Conservation (phyloP, 2,797 vertebrate genomes). For the Siniperca scherzeri region DNA sequence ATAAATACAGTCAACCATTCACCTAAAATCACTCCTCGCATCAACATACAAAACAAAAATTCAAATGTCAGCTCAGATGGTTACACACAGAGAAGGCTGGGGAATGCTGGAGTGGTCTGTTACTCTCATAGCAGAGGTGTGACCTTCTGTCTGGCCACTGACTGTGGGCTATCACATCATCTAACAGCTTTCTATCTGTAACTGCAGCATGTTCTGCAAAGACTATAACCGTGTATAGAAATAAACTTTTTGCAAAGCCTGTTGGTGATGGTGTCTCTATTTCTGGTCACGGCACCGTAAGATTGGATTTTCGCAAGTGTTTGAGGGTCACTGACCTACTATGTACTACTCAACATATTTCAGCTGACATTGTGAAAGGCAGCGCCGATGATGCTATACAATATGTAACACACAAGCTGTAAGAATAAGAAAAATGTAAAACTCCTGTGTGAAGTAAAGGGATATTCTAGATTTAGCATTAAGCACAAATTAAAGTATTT, state of each 20-base stretch:
- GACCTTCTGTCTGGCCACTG: conserved; percentile 63
- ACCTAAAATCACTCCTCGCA: conserved; percentile 2
- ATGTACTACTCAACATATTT: conserved; percentile 45
- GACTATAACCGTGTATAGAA: conserved; percentile 38
- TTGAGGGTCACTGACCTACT: conserved; percentile 43
- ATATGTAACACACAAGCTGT: conserved; percentile 23
- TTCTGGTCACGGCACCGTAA: conserved; percentile 37
- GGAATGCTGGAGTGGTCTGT: conserved; percentile 31
- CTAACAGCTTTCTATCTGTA: conserved; percentile 54
- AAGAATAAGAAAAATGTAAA: conserved; percentile 26
- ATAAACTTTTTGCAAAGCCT: conserved; percentile 46
- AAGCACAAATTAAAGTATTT: conserved; percentile 49
- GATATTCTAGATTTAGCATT: conserved; percentile 43
- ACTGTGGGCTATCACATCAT: conserved; percentile 56
- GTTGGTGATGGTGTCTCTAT: conserved; percentile 38
- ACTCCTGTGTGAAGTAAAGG: conserved; percentile 28
- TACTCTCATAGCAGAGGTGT: conserved; percentile 58
- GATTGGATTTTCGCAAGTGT: conserved; percentile 46
- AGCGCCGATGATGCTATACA: conserved; percentile 20
- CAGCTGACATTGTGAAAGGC: conserved; percentile 32
- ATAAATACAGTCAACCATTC: conserved; percentile 1
- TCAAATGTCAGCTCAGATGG: conserved; percentile 40
- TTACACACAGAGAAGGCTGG: conserved; percentile 18
- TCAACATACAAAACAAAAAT: not conserved
- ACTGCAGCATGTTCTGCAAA: conserved; percentile 52